Evolutionary conservation across 2,113 vertebrate genomes (phyloP), one percentile per base, ranked within the genome.

Genomic region (Hippolais icterina): DNA sequence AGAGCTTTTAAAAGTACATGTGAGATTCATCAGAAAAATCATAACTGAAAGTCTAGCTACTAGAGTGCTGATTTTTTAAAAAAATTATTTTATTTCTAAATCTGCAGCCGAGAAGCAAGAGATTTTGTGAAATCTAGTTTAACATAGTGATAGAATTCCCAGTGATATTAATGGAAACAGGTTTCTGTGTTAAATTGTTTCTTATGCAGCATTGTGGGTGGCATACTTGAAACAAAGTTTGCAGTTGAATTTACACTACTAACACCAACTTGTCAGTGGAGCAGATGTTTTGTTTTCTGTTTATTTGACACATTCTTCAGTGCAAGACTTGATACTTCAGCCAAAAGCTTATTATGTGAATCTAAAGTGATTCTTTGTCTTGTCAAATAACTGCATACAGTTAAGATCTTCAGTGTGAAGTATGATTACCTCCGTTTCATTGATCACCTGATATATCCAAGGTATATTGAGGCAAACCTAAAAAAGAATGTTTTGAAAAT

Each of bases 401-500:
- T 76, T 74, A 83, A 74, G 35, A 17, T 81, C 68, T 83, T 91
- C 69, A 87, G 46, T 59, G 82, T 44, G 6, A 53, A 46, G 9
- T 83, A 61, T 24, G 42, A 39, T 56, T 76, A 69, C 25, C 74
- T 20, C 76, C 63, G 39, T 50, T 53, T 88, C 46, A 41, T 79
- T 83, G 64, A 53, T 91, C 80, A 89, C 39, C 39, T 42, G 29
- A 60, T 74, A 61, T 49, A 94, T 37, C 28, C 33, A 80, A 76
- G 39, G 25, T 61, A 64, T 89, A 79, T 81, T 37, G 60, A 72
- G 59, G 75, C 29, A 93, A 74, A 86, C 6, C 1, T 27, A 37
- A 84, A 83, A 92, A 92, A 65, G 25, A 90, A 75, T 39, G 27
- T 92, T 91, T 95, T 97, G 53, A 93, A 87, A 86, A 83, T 44